Evolutionary conservation across 2,113 vertebrate species (phyloP), one percentile per base, ranked within the genome.

Genomic region (Mobula hypostoma): DNA sequence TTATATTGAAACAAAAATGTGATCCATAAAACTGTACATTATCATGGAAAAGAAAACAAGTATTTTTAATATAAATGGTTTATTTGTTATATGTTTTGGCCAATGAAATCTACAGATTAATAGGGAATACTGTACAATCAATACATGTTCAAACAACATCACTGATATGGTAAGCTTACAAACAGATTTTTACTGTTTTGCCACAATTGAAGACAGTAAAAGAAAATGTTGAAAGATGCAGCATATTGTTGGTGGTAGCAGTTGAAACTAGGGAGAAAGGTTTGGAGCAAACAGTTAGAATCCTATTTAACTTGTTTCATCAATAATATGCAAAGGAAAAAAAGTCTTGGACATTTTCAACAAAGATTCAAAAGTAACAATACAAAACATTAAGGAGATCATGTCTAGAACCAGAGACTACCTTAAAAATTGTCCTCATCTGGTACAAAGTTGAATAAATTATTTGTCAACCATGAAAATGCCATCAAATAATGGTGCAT

Each of bases 91-190:
- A 93, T 68, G 74, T 72, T 93, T 74, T 93, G 91, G 91, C 68
- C 91, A 93, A 93, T 93, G 91, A 93, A 56, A 19, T 93, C 91
- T 93, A 93, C 68, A 93, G 91, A 76, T 93, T 70, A 76, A 93
- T 93, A 56, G 68, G 70, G 68, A 93, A 93, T 93, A 76, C 91
- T 93, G 91, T 93, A 93, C 91, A 93, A 74, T 93, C 90, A 93
- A 93, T 74, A 93, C 91, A 93, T 48, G 68, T 93, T 72, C 32
- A 93, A 93, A 74, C 91, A 48, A 70, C 24, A 76, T 93, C 21
- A 93, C 48, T 93, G 68, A 76, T 76, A 93, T 74, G 12, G 36
- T 48, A 93, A 48, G 32, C 56, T 93, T 48, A 92, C 70, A 36
- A 93, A 74, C 19, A 32, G 72, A 72, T 93, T 72, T 36, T 93